Conservation (phyloP, 2,797 vertebrate genomes). For the Mus caroli region DNA sequence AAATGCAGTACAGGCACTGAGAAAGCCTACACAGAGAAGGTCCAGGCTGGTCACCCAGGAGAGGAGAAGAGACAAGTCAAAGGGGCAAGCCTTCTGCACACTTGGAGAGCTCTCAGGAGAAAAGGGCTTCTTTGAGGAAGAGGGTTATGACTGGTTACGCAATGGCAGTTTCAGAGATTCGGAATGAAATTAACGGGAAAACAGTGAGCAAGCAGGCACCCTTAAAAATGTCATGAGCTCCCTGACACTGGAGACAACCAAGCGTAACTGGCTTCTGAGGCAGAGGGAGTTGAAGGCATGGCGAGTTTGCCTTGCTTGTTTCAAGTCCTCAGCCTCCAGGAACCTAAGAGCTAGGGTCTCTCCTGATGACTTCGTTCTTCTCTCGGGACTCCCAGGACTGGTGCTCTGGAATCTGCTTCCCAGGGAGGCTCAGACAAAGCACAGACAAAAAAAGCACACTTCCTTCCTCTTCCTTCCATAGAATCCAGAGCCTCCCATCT, state of each 20-base stretch:
- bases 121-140: background rate
- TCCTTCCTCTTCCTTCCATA: background rate
- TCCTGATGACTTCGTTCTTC: background rate
- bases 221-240: slow-evolving; percentile 1
- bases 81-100: background rate
- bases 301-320: background rate
- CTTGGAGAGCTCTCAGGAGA: background rate
- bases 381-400: background rate
- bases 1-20: background rate
- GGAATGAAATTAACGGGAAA: background rate
- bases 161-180: slow-evolving; percentile 25
- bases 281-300: background rate
- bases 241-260: background rate
- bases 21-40: background rate
- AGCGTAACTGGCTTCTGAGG: background rate
- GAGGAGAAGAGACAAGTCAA: background rate
- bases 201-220: background rate
- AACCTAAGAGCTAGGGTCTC: background rate
- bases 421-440: background rate
- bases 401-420: background rate
- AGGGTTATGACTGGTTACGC: background rate
- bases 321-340: background rate
- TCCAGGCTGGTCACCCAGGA: background rate
- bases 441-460: background rate
- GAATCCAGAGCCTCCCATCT: background rate